phyloP scores from a whole-genome alignment of 2,113 vertebrate genomes.

The Callipepla squamata region DNA sequence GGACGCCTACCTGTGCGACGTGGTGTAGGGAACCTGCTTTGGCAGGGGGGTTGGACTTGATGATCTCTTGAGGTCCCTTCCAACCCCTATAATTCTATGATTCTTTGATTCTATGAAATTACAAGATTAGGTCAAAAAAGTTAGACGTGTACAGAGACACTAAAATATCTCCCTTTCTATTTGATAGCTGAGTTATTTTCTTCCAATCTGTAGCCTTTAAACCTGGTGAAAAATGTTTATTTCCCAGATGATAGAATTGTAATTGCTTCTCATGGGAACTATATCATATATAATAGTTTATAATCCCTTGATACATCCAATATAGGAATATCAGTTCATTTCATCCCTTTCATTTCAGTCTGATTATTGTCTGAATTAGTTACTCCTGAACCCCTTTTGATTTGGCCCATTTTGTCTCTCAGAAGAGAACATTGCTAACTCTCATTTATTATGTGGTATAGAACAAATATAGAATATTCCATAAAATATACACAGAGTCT shows the following conservation, averaged over 20 bases:
- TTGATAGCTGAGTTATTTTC: background rate
- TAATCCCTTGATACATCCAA: background rate
- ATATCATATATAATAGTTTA: background rate
- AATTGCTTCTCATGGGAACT: background rate
- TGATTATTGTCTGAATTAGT: background rate
- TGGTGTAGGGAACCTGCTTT: no score
- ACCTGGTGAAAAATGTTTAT: background rate
- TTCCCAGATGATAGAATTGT: background rate
- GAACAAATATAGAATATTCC: background rate
- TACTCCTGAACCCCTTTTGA: background rate
- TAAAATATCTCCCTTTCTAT: background rate
- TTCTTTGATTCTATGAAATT: conserved; percentile 34
- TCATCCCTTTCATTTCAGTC: background rate
- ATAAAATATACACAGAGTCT: background rate
- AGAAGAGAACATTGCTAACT: background rate
- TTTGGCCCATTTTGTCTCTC: background rate
- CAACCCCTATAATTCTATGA: background rate
- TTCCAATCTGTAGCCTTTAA: background rate
- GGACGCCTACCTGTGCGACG: no score
- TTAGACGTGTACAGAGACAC: background rate
- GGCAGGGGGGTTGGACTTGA: no score
- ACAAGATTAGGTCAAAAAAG: background rate
- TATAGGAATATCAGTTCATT: background rate
- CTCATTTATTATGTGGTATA: background rate
- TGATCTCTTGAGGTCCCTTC: no score